Percentiles rank a stretch among this genome's conserved stretches.
Conservation (phyloP, 2,797 vertebrate genomes). For the Coracias cyanogaster region DNA sequence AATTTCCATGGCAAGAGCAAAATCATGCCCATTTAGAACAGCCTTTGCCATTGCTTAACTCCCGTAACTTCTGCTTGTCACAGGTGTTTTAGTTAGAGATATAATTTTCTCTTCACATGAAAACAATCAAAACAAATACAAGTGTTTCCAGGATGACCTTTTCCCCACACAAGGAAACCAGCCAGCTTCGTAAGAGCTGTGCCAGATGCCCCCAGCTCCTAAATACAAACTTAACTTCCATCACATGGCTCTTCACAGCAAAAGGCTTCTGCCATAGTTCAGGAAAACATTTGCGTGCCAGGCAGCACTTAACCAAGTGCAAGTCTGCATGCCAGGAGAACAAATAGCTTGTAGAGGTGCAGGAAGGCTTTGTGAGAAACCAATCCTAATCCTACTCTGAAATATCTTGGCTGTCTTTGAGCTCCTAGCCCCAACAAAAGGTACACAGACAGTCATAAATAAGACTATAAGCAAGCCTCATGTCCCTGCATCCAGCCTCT, state of each 20-base stretch:
- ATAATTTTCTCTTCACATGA: background rate
- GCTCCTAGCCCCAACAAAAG: background rate
- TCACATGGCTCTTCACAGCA: background rate
- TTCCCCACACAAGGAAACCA: background rate
- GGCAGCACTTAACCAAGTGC: background rate
- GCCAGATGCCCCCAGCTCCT: background rate
- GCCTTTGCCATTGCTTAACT: background rate
- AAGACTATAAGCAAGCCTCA: background rate
- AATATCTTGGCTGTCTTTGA: background rate
- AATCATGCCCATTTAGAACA: background rate
- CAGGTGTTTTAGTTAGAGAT: background rate
- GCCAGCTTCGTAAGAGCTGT: background rate
- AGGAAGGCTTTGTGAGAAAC: background rate
- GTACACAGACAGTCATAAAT: background rate
- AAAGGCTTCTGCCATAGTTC: background rate
- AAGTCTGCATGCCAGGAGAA: background rate
- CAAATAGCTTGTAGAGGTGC: background rate
- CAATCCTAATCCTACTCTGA: background rate
- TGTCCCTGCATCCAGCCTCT: background rate
- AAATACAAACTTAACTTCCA: background rate
- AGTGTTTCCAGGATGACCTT: background rate
- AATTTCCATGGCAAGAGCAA: background rate
- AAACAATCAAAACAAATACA: background rate
- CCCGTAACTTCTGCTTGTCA: background rate
- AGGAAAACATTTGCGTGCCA: background rate